Evolutionary conservation across 2,888 invertebrate species (phyloP), one percentile per base, ranked within the genome.

Genomic region (Tromatobia lineatoria): DNA sequence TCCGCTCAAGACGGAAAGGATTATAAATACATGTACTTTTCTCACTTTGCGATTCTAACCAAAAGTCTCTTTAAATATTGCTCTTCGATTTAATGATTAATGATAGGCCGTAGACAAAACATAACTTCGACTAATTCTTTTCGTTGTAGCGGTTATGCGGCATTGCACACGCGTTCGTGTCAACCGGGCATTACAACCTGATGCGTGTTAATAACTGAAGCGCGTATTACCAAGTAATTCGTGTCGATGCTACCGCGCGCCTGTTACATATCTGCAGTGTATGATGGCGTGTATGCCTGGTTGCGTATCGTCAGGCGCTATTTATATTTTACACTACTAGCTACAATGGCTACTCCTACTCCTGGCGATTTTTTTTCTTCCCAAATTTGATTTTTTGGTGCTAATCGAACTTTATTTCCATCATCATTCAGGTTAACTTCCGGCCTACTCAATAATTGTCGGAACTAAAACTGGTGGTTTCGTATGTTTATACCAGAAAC

Each of bases 121-220:
- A 6, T 29, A n/a, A 61, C 8, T 61, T 10, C n/a, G 7, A 34
- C 15, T 34, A 15, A 61, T 61, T 10, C 15, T 34, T 34, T n/a
- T 6, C 6, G 10, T 34, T 7, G 2, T 29, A 29, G 4, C n/a
- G 29, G 6, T 29, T 13, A 54, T 3, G 23, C 13, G 54, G 34
- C 7, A 29, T 1, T 2, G 15, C 15, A 42, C 45, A 52, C 34
- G 45, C 34, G 10, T 23, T 47, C 47, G 52, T 75, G 81, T 71
- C 70, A 76, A 66, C 70, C 66, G 64, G 54, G 45, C 76, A 71
- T 76, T 76, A 71, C 10, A 50, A 52, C 38, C 45, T 71, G 42
- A 45, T 66, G 25, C 54, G 64, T 70, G 64, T 76, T 64, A 81
- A 76, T 70, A 64, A 75, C 52, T 20, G 69, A 71, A 45, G 70